These are phyloP conservation scores for Cantharis flavilabris DNA, from an alignment of 2,888 invertebrate species.

Conservation along the genomic window DNA sequence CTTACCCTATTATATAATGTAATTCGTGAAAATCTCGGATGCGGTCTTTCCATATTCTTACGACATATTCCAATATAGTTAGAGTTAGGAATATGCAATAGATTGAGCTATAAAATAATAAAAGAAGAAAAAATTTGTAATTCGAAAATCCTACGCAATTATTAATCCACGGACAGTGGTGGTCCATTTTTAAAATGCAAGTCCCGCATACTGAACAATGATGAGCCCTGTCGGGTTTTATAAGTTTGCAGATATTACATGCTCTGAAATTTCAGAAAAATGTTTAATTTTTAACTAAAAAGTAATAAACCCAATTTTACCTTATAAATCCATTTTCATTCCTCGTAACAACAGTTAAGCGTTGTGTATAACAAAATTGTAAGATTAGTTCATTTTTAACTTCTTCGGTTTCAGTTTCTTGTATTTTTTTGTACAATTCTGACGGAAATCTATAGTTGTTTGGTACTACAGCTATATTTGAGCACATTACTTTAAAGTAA, in stretches of 20 bases:
- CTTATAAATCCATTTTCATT: constrained; percentile 70
- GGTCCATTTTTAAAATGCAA: constrained; percentile 95
- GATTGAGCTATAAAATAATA: constrained; percentile 84
- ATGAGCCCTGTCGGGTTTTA: constrained; percentile 94
- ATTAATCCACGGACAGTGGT: constrained; percentile 97
- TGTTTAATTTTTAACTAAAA: neutral
- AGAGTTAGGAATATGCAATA: constrained; percentile 85
- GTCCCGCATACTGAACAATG: constrained; percentile 94
- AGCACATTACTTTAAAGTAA: constrained; percentile 76
- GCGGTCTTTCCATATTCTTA: constrained; percentile 81
- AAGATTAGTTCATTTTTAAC: constrained; percentile 70
- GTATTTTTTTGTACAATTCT: constrained; percentile 71
- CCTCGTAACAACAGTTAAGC: constrained; percentile 80
- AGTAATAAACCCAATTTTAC: constrained; percentile 52
- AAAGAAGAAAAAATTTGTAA: constrained; percentile 95
- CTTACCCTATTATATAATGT: constrained; percentile 64
- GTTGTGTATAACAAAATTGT: constrained; percentile 65
- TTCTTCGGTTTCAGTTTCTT: constrained; percentile 76
- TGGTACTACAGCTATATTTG: constrained; percentile 74
- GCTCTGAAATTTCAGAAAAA: constrained; percentile 2
- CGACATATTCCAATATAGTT: constrained; percentile 81
- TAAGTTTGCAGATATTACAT: constrained; percentile 87
- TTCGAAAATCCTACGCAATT: constrained; percentile 95
- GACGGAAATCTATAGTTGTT: constrained; percentile 77
- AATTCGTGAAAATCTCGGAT: constrained; percentile 75